A percentile compares a stretch with the other conserved stretches of the same genome.
These are phyloP conservation scores for Corythaeola cristata DNA, from an alignment of 2,113 vertebrate genomes.

Conservation along the genomic window DNA sequence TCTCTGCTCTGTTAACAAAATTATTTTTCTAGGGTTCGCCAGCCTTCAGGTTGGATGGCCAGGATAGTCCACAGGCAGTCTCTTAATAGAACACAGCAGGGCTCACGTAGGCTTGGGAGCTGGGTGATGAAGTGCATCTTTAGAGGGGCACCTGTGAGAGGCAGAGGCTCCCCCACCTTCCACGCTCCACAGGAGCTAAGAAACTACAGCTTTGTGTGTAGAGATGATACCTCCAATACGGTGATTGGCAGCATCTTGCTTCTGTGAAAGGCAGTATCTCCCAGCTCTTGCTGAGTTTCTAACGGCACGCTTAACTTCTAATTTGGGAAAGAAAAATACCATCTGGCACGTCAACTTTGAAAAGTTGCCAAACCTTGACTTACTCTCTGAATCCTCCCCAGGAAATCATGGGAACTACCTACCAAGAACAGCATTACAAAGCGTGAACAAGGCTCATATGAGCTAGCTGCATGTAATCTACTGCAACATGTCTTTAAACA, in stretches of 20 bases:
- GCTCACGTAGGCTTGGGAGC: not conserved
- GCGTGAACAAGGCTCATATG: constrained; percentile 45
- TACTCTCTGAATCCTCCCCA: constrained; percentile 54
- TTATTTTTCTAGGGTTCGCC: not conserved
- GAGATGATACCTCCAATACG: constrained; percentile 35
- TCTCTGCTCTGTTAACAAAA: not conserved
- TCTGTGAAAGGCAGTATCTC: constrained; percentile 61
- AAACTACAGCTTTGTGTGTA: not conserved
- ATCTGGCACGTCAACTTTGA: constrained; percentile 69
- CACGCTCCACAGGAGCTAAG: not conserved
- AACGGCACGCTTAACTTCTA: constrained; percentile 65
- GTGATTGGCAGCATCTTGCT: constrained; percentile 60
- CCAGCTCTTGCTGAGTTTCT: constrained; percentile 62
- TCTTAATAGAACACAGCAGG: not conserved
- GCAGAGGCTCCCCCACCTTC: not conserved
- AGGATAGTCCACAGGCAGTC: not conserved
- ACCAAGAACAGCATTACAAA: constrained; percentile 55
- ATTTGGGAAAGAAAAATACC: constrained; percentile 72
- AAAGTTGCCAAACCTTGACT: constrained; percentile 67
- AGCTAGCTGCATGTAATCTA: constrained; percentile 27
- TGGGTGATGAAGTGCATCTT: not conserved
- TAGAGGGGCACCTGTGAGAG: not conserved
- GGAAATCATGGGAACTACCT: constrained; percentile 63
- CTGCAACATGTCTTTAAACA: not conserved
- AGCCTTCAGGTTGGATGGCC: not conserved